Base-by-base conservation (phyloP, 2,113 vertebrate genomes). In the Austrofundulus limnaeus region DNA sequence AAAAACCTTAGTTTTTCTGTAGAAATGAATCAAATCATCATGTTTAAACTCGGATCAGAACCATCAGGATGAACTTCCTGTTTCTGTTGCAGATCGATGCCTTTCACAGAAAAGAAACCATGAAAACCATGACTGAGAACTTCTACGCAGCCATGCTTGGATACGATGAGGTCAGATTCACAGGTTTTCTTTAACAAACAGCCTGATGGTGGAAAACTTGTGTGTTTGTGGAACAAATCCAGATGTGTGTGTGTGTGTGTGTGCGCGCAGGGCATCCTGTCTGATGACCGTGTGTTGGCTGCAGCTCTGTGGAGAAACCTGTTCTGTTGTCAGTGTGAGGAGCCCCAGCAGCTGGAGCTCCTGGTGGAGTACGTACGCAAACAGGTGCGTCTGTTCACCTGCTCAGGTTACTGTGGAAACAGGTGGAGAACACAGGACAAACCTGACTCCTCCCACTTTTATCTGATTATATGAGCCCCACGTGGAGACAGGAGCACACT, bases 301-400 rank as follows among this genome's bases (percentile, higher is more conserved):
- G 95, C 95, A 15, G 96, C 97, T 24, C 92, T 98, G 47, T 99
- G 97, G 97, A 96, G 97, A 57, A 98, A 94, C 79, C 86, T 99
- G 72, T 98, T 99, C 43, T 95, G 91, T 77, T 89, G 84, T 56
- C 91, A 94, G 67, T 98, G 96, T 65, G 94, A 97, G 24, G 97
- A 98, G 72, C 95, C 97, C 24, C 83, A 83, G 39, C 94, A 95
- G 47, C 90, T 98, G 63, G 97, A 96, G 78, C 72, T 97, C n/a
- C 89, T 98, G 13, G 97, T 99, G 37, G 94, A 98, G 19, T 99
- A 98, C 8, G 94, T 99, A n/a, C 96, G 96, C 85, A 99, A 98
- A 58, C 97, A 98, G 96, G 97, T 62, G 16, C 1, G 61, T n/a
- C n/a, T n/a, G n/a, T n/a, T n/a, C n/a, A n/a, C n/a, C n/a, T n/a